phyloP scores from a whole-genome alignment of 1,140 invertebrate species.

The Plutomurus gul region DNA sequence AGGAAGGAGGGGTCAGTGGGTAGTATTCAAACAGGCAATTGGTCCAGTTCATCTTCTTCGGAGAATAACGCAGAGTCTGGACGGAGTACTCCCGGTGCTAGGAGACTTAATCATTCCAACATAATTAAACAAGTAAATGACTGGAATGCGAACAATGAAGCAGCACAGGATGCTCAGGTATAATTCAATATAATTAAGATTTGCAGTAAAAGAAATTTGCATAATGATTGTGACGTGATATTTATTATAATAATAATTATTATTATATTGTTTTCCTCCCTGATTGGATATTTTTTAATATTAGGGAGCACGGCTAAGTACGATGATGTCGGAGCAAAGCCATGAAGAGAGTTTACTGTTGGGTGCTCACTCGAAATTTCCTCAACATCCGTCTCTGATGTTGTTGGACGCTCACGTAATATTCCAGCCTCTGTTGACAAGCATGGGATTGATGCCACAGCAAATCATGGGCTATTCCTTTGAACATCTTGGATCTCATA shows the following conservation, averaged over 20 bases:
- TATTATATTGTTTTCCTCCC: no score
- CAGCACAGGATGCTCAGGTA: conserved; percentile 31
- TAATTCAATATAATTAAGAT: no score
- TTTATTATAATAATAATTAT: no score
- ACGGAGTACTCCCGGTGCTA: conserved; percentile 38
- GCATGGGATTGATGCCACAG: conserved; percentile 82
- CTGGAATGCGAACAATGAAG: conserved; percentile 56
- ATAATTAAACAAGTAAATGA: conserved; percentile 54
- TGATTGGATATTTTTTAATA: background rate
- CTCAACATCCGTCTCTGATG: conserved; percentile 68
- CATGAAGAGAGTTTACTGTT: conserved; percentile 55
- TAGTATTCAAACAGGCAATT: conserved; percentile 48
- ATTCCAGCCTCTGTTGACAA: conserved; percentile 82
- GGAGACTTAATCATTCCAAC: conserved; percentile 44
- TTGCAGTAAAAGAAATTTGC: no score
- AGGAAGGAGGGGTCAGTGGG: conserved; percentile 35
- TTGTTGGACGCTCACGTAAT: conserved; percentile 89
- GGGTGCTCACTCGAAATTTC: conserved; percentile 66
- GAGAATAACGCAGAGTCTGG: conserved; percentile 39
- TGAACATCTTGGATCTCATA: conserved; percentile 86
- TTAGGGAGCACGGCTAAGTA: conserved; percentile 23
- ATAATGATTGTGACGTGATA: no score
- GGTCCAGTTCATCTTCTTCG: conserved; percentile 34
- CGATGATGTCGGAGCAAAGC: conserved; percentile 49
- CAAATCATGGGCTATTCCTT: conserved; percentile 73